Conservation (phyloP, 2,797 vertebrate species). For the Sciaenops ocellatus region DNA sequence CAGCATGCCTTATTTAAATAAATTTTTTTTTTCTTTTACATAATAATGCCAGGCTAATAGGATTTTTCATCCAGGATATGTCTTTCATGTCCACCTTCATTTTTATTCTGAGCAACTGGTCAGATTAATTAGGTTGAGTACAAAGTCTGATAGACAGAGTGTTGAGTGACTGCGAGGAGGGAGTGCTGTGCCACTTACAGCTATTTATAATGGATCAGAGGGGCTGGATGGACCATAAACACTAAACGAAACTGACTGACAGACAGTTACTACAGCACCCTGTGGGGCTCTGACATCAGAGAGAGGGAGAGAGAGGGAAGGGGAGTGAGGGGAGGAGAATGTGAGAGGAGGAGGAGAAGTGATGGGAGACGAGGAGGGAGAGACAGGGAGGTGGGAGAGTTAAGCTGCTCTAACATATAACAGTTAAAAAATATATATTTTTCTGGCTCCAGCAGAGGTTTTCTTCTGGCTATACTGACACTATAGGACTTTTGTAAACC, state of each 20-base stretch:
- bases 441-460: neutral
- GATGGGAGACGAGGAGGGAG: constrained; percentile 14
- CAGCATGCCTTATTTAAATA: neutral
- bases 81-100: constrained; percentile 44
- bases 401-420: constrained; percentile 25
- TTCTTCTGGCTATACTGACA: neutral
- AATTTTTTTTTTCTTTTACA: constrained; percentile 5
- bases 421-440: constrained; percentile 1
- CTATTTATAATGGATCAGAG: constrained; percentile 78
- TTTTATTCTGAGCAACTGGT: constrained; percentile 41
- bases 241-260: constrained; percentile 76
- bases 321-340: constrained; percentile 4
- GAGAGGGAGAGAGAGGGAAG: constrained; percentile 15
- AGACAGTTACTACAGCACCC: constrained; percentile 66
- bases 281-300: constrained; percentile 63
- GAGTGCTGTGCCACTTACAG: constrained; percentile 61
- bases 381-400: constrained; percentile 20
- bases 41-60: neutral
- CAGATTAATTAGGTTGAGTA: constrained; percentile 64
- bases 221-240: constrained; percentile 62
- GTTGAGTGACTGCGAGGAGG: constrained; percentile 63
- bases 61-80: constrained; percentile 6
- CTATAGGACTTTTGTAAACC: neutral
- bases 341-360: constrained; percentile 5
- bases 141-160: constrained; percentile 45